Conservation (phyloP, 2,888 invertebrate species). For the Napeogenes inachia region DNA sequence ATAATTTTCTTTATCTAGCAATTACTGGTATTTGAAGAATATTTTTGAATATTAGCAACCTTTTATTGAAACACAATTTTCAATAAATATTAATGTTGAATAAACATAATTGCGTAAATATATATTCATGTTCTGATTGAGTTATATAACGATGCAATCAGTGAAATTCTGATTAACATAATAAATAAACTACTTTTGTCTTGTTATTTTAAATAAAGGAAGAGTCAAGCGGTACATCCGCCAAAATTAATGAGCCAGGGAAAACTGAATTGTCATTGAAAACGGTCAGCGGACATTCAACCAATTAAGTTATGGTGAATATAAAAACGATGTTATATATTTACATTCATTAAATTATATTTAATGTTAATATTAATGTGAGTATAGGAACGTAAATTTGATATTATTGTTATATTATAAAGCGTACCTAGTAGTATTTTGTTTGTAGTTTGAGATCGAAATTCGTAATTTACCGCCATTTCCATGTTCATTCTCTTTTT, state of each 20-base stretch:
- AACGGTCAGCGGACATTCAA: conserved; percentile 14
- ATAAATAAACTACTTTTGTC: conserved; percentile 5
- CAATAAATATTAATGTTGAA: background rate
- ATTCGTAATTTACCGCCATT: no score
- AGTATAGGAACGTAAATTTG: no score
- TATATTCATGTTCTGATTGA: background rate
- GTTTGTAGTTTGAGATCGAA: no score
- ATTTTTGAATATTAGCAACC: background rate
- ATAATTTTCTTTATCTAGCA: conserved; percentile 16
- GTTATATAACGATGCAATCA: background rate
- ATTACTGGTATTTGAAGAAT: background rate
- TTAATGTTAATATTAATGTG: background rate
- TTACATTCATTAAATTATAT: background rate
- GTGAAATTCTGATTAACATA: background rate
- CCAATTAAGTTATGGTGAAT: conserved; percentile 23
- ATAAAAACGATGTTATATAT: conserved; percentile 13
- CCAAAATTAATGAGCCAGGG: conserved; percentile 24
- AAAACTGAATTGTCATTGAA: conserved; percentile 16
- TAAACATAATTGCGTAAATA: background rate
- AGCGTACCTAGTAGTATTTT: no score
- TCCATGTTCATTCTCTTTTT: no score
- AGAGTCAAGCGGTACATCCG: conserved; percentile 14
- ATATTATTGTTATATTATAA: no score
- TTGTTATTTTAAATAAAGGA: conserved; percentile 6
- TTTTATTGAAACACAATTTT: background rate